phyloP scores from a whole-genome alignment of 2,888 invertebrate genomes.

The Epinotia brunnichana region DNA sequence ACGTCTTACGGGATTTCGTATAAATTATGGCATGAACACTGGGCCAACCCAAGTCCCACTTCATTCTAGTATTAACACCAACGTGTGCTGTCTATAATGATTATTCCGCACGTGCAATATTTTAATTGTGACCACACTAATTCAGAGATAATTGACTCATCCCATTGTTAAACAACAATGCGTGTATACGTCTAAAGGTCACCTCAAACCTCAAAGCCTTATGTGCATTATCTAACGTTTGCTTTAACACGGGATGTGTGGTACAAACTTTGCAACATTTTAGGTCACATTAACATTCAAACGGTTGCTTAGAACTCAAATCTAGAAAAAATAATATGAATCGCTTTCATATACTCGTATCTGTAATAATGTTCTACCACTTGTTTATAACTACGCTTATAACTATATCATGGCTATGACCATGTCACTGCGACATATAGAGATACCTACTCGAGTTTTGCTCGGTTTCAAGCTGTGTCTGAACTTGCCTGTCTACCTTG shows the following conservation, averaged over 20 bases:
- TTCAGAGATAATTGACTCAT: conserved; percentile 38
- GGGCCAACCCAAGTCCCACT: not conserved
- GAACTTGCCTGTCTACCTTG: too few species aligned
- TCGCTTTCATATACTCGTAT: too few species aligned
- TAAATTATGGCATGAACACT: too few species aligned
- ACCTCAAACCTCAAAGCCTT: conserved; percentile 22
- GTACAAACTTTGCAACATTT: conserved; percentile 3
- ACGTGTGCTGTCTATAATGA: conserved; percentile 4
- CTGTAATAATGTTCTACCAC: too few species aligned
- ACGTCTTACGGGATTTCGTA: too few species aligned
- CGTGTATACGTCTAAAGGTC: conserved; percentile 33
- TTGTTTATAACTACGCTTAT: too few species aligned
- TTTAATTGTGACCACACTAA: conserved; percentile 23
- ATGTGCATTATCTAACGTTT: conserved; percentile 28
- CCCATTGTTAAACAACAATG: conserved; percentile 35
- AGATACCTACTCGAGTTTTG: too few species aligned
- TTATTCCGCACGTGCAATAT: conserved; percentile 10
- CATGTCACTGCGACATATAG: too few species aligned
- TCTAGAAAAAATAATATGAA: not conserved
- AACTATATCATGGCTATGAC: too few species aligned
- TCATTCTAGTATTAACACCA: not conserved
- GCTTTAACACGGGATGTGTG: conserved; percentile 31
- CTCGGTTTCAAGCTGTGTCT: too few species aligned
- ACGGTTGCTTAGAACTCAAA: not conserved
- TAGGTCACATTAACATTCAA: conserved; percentile 26